Conservation (phyloP, 2,888 invertebrate genomes). For the Alitta virens region DNA sequence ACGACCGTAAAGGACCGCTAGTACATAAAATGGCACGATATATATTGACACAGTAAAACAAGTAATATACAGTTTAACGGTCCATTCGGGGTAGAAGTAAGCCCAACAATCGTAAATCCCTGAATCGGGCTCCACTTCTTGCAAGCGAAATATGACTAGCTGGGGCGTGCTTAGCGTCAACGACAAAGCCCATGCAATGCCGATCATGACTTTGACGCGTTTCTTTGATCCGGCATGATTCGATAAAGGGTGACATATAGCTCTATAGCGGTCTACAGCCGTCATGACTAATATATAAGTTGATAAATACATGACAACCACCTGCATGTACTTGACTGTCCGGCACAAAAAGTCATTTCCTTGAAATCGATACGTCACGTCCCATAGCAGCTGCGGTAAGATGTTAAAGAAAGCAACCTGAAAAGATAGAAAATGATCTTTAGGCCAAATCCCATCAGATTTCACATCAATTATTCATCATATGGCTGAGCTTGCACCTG, state of each 20-base stretch:
- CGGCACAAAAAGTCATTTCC: slow-evolving; percentile 59
- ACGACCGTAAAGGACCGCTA: slow-evolving; percentile 56
- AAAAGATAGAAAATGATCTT: too few relatives aligned
- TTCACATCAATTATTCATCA: too few relatives aligned
- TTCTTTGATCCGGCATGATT: slow-evolving; percentile 60
- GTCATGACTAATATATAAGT: slow-evolving; percentile 54
- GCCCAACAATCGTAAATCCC: slow-evolving; percentile 21
- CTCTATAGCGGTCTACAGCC: slow-evolving; percentile 56
- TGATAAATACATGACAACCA: slow-evolving; percentile 48
- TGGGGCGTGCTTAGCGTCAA: slow-evolving; percentile 63
- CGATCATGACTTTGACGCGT: slow-evolving; percentile 54
- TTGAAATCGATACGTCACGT: slow-evolving; percentile 49
- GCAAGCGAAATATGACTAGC: slow-evolving; percentile 53
- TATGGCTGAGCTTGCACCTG: too few relatives aligned
- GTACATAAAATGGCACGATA: slow-evolving; percentile 57
- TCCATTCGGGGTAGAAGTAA: slow-evolving; percentile 31
- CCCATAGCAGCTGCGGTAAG: slow-evolving; percentile 60
- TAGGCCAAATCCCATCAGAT: too few relatives aligned
- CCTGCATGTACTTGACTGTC: slow-evolving; percentile 67
- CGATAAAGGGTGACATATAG: slow-evolving; percentile 64
- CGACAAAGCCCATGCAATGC: slow-evolving; percentile 50
- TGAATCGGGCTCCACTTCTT: slow-evolving; percentile 15
- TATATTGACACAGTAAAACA: slow-evolving; percentile 57
- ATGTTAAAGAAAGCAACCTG: slow-evolving; percentile 65
- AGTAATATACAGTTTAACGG: slow-evolving; percentile 47